Evolutionary conservation across 2,888 invertebrate species (phyloP), one percentile per base, ranked within the genome.

Genomic region (Antheraea yamamai): DNA sequence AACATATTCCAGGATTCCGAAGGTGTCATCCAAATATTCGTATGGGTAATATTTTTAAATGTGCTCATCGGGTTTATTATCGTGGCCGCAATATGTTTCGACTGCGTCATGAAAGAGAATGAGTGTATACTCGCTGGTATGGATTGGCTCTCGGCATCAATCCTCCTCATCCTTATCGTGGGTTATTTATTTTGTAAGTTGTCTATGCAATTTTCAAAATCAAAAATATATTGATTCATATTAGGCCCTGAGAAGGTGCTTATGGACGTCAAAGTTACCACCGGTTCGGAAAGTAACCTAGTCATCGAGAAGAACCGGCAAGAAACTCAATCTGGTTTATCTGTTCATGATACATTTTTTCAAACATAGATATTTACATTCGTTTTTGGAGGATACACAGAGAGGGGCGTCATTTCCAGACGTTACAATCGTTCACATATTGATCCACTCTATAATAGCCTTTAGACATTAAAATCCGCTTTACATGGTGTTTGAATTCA

Each of bases 21-120:
- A 80, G 90, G 89, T 0, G 76, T 86, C 1, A 81, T 86, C 0
- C 90, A 91, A 75, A n/a, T 85, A 0, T 91, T 89, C 72, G 88
- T 91, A 1, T 87, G 86, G 87, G 1, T 83, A 23, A 81, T 81
- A 0, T 87, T 89, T 68, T 2, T 87, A 0, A 82, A 81, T 16
- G 77, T 89, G 0, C 0, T 89, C 0, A 4, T 87, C 1, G 89
- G 90, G 0, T 83, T 84, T 64, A 0, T 84, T 3, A 8, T 86
- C 26, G 71, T 89, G 0, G 0, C 82, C 0, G 77, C 79, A 0
- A 79, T 84, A 0, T 77, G 12, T 0, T 51, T 80, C 8, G 83
- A 88, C 30, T 91, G 90, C 61, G 12, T 86, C 0, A 4, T 76
- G 12, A 76, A 77, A 7, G 18, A 72, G 16, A 61, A 76, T 0